phyloP scores from a whole-genome alignment of 2,113 vertebrate species.

The Antidorcas marsupialis region DNA sequence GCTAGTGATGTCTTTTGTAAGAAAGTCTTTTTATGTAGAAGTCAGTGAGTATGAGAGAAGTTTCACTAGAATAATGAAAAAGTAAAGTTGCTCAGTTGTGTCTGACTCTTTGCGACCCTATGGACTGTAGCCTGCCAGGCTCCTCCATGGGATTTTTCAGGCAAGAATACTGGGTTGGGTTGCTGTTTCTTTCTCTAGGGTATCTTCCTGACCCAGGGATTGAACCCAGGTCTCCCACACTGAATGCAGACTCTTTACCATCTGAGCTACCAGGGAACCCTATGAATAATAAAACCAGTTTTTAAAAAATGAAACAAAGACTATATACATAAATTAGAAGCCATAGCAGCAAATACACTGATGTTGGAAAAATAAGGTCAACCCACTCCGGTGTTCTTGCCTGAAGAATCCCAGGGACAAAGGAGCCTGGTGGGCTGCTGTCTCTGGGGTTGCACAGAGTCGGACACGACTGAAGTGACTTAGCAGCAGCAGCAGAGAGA shows the following conservation, averaged over 20 bases:
- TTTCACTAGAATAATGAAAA: background rate
- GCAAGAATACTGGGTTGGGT: background rate
- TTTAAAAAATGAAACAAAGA: background rate
- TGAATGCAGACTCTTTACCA: background rate
- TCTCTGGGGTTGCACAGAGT: too few species aligned
- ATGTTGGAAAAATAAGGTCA: background rate
- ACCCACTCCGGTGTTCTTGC: too few species aligned
- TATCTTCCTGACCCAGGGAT: background rate
- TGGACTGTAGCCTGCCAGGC: background rate
- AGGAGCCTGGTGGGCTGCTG: too few species aligned
- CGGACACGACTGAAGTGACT: accelerated
- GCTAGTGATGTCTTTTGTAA: background rate
- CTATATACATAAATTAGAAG: background rate
- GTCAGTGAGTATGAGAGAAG: background rate
- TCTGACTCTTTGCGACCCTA: background rate
- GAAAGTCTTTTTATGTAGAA: background rate
- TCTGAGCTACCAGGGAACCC: background rate
- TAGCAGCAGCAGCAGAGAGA: background rate
- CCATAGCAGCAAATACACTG: background rate
- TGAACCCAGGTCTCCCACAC: background rate
- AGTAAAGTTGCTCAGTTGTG: background rate
- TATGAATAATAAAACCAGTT: background rate
- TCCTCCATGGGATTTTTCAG: background rate
- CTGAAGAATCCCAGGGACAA: too few species aligned
- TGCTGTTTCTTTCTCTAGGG: background rate